A percentile compares a stretch with the other conserved stretches of the same genome.
These are phyloP conservation scores for Carduelis carduelis DNA, from an alignment of 2,797 vertebrate species.

Conservation along the genomic window DNA sequence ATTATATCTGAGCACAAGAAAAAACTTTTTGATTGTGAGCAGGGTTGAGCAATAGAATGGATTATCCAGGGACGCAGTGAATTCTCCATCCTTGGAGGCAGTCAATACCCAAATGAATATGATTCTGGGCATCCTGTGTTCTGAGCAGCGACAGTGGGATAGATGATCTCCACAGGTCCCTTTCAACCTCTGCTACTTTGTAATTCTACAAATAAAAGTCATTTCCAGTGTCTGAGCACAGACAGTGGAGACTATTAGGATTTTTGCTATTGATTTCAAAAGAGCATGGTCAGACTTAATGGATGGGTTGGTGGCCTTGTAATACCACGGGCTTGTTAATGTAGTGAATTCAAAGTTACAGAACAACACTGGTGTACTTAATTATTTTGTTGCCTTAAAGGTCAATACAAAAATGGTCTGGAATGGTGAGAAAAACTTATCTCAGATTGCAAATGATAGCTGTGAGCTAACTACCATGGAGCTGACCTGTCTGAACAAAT, in stretches of 20 bases:
- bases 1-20: neutral
- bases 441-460: neutral
- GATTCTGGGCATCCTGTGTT: neutral
- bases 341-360: neutral
- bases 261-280: slow-evolving; percentile 13
- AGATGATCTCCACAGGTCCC: neutral
- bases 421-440: neutral
- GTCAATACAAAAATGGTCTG: neutral
- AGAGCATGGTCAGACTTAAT: neutral
- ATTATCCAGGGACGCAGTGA: neutral
- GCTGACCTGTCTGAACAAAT: neutral
- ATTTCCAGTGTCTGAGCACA: neutral
- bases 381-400: slow-evolving; percentile 23
- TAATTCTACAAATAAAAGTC: neutral
- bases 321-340: neutral
- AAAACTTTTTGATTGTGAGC: neutral
- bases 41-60: neutral
- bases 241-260: neutral
- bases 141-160: neutral
- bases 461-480: neutral
- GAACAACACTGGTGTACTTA: neutral
- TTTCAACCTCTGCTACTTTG: neutral
- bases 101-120: neutral
- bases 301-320: neutral
- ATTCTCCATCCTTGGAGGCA: neutral